Evolutionary conservation across 2,888 invertebrate species (phyloP), one percentile per base, ranked within the genome.

Genomic region (Hymenopus coronatus): DNA sequence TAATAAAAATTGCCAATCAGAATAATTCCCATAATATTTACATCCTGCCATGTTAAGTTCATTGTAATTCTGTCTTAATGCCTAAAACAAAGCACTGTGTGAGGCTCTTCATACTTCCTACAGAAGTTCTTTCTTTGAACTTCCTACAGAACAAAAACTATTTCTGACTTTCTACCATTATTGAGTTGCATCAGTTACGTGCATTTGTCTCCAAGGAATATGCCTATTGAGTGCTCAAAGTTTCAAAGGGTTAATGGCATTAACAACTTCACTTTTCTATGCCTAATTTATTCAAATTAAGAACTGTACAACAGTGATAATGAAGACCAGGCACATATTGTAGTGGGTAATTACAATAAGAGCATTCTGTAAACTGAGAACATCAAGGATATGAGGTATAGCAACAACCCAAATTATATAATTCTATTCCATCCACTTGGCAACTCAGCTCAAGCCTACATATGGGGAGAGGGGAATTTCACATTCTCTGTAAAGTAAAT

Each of bases 221-320:
- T 33, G 33, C 33, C 33, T 33, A 33, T 20, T 54, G 4, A 70
- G 3, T 70, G 20, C 20, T 20, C 6, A 3, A 70, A 70, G 54
- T 70, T 70, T 70, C 25, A 15, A 70, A 70, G 54, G 54, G 54
- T 20, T 20, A 70, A 70, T 70, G 20, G 20, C 54, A 70, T 25
- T 20, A 70, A 70, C 20, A 70, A 70, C 54, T 70, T 70, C 54
- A 70, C 54, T 70, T 85, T 89, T 84, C 86, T 85, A 88, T 82
- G 81, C 83, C 88, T 88, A 85, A 54, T 89, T 89, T 88, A 89
- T 90, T 89, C 54, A 85, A 86, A 88, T 89, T 70, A 88, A 90
- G 91, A 91, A 91, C 91, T 91, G 91, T 90, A 91, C 91, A 89
- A 90, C 90, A 89, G 83, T 90, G 86, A 90, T 92, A 92, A 92